These are phyloP conservation scores for Leontopithecus rosalia DNA, from an alignment of 2,797 vertebrate genomes.

Conservation along the genomic window DNA sequence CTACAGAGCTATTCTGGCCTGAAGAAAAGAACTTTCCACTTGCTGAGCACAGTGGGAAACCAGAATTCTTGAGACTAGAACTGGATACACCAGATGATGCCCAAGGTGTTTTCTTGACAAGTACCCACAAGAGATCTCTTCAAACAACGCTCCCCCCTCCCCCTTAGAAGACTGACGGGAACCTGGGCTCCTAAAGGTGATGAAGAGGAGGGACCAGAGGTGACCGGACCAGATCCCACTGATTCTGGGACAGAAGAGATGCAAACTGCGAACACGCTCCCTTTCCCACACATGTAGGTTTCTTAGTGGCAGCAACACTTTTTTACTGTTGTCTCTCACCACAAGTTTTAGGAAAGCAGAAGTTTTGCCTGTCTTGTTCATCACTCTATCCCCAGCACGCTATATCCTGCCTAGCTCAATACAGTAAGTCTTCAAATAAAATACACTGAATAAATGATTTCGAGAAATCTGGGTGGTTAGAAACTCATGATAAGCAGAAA, in stretches of 20 bases:
- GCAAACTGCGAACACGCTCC: background rate
- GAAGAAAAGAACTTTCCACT: background rate
- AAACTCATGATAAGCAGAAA: background rate
- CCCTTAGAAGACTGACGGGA: background rate
- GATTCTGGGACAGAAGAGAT: background rate
- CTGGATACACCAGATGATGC: rapidly evolving
- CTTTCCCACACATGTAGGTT: background rate
- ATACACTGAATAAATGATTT: background rate
- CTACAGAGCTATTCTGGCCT: background rate
- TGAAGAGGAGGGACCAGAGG: rapidly evolving
- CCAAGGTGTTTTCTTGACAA: background rate
- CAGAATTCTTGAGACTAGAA: background rate
- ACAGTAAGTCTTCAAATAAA: background rate
- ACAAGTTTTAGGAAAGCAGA: background rate
- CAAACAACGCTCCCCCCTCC: background rate
- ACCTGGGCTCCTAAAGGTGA: background rate
- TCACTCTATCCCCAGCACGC: background rate
- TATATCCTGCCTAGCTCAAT: background rate
- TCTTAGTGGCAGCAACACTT: rapidly evolving
- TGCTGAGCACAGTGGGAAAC: background rate
- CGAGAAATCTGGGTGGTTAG: background rate
- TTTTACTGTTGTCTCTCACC: background rate
- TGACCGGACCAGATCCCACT: background rate
- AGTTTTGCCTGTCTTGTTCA: background rate
- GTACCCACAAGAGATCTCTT: background rate